phyloP scores from a whole-genome alignment of 1,140 invertebrate genomes.

The Drepana arcuata region DNA sequence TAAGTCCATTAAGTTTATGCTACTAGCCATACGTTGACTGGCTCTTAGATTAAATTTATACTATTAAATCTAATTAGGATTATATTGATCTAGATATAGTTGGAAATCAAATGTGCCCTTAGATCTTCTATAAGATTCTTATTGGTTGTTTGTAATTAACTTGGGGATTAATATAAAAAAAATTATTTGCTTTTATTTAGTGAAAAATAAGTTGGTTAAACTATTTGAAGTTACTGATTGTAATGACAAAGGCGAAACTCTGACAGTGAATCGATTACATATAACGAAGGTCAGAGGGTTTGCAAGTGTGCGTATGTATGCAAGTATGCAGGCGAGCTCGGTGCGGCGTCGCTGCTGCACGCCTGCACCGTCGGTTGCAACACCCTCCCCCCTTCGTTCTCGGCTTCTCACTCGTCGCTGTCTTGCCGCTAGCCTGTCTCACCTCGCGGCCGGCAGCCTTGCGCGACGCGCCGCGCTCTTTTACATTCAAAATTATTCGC shows the following conservation, averaged over 20 bases:
- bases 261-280: conserved; percentile 62
- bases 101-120: no score
- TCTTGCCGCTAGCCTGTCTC: conserved; percentile 68
- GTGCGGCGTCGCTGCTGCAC: conserved; percentile 69
- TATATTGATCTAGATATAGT: no score
- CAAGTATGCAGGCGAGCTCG: conserved; percentile 69
- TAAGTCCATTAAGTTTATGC: no score
- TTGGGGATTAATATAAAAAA: not conserved
- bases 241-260: conserved; percentile 50
- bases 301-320: conserved; percentile 64
- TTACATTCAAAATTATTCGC: conserved; percentile 71
- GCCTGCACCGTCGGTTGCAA: conserved; percentile 69
- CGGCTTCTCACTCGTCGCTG: conserved; percentile 67
- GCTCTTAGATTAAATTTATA: no score
- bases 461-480: conserved; percentile 70
- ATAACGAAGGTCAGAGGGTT: conserved; percentile 64
- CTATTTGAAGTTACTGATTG: conserved; percentile 20
- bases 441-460: conserved; percentile 69
- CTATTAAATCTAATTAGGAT: no score
- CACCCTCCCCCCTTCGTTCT: conserved; percentile 65
- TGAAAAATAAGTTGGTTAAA: conserved; percentile 1
- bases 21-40: no score
- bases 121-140: no score
- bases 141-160: not conserved
- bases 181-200: not conserved